Evolutionary conservation across 2,113 vertebrate genomes (phyloP).

Genomic region (Vulpes ferrilata): DNA sequence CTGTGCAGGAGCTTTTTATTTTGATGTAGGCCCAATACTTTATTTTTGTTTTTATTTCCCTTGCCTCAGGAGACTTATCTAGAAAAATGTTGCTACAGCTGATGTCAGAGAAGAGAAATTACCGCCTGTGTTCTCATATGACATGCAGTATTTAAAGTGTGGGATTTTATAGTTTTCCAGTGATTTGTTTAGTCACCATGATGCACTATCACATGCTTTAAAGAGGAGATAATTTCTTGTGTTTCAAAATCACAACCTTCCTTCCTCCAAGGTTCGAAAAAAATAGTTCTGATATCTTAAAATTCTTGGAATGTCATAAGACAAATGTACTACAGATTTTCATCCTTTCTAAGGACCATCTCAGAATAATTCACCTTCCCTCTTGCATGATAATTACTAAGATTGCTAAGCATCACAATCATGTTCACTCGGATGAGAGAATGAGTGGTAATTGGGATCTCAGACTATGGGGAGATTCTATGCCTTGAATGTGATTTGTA

Average conservation of each 20-base stretch:
- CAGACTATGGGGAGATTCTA: slow-evolving; percentile 10
- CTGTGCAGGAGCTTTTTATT: background rate
- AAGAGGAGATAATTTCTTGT: slow-evolving; percentile 34
- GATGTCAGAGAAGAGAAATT: background rate
- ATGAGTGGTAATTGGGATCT: slow-evolving; percentile 56
- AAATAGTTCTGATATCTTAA: background rate
- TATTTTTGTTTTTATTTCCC: background rate
- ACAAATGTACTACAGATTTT: slow-evolving; percentile 36
- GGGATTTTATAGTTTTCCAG: background rate
- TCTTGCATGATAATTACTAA: slow-evolving; percentile 57
- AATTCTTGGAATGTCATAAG: slow-evolving; percentile 23
- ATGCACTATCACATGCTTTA: background rate
- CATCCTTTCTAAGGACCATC: slow-evolving; percentile 55
- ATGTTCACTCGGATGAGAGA: slow-evolving; percentile 38
- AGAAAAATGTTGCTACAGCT: background rate
- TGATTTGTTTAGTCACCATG: slow-evolving; percentile 2
- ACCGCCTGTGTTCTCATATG: background rate
- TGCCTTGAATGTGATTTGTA: slow-evolving; percentile 45
- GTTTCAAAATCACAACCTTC: slow-evolving; percentile 41
- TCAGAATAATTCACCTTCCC: slow-evolving; percentile 54
- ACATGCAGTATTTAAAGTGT: background rate
- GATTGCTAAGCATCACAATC: slow-evolving; percentile 59
- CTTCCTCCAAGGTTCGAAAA: background rate
- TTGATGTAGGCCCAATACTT: background rate
- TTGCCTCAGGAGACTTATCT: background rate